A percentile compares a stretch with the other conserved stretches of the same genome.
These are phyloP conservation scores for Chrosomus eos DNA, from an alignment of 2,797 vertebrate genomes.

Conservation along the genomic window DNA sequence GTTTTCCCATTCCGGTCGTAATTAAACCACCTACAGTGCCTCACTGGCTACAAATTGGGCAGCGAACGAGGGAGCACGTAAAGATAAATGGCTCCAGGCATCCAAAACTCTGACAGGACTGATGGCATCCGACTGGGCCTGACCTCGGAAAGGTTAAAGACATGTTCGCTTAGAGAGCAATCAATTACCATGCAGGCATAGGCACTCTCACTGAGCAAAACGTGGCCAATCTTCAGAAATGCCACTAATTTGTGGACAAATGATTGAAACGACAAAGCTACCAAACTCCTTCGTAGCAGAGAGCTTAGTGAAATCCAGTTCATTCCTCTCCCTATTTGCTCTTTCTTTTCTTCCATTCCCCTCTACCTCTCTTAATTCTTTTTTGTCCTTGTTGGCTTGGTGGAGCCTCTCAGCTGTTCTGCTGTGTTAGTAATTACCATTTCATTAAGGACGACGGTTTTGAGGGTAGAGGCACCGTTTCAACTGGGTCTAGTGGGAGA, in stretches of 20 bases:
- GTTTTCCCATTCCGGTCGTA: slow-evolving; percentile 80
- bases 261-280: slow-evolving; percentile 67
- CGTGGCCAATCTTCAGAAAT: slow-evolving; percentile 24
- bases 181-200: slow-evolving; percentile 79
- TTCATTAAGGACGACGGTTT: slow-evolving; percentile 84
- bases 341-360: slow-evolving; percentile 41
- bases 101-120: slow-evolving; percentile 78
- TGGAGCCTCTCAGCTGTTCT: slow-evolving; percentile 80
- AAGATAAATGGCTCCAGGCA: slow-evolving; percentile 80
- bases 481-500: slow-evolving; percentile 78
- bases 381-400: slow-evolving; percentile 75
- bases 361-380: slow-evolving; percentile 71
- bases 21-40: slow-evolving; percentile 83
- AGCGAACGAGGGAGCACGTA: slow-evolving; percentile 72
- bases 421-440: slow-evolving; percentile 84
- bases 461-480: slow-evolving; percentile 80
- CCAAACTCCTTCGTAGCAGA: slow-evolving; percentile 63
- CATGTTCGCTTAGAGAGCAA: slow-evolving; percentile 84
- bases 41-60: slow-evolving; percentile 79
- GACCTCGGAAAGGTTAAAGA: slow-evolving; percentile 85
- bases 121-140: slow-evolving; percentile 81
- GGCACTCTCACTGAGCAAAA: slow-evolving; percentile 74
- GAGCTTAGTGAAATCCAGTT: slow-evolving; percentile 18
- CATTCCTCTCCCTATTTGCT: slow-evolving; percentile 26
- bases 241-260: slow-evolving; percentile 46